These are phyloP conservation scores for Mechanitis mazaeus DNA, from an alignment of 2,888 invertebrate genomes.

Conservation along the genomic window DNA sequence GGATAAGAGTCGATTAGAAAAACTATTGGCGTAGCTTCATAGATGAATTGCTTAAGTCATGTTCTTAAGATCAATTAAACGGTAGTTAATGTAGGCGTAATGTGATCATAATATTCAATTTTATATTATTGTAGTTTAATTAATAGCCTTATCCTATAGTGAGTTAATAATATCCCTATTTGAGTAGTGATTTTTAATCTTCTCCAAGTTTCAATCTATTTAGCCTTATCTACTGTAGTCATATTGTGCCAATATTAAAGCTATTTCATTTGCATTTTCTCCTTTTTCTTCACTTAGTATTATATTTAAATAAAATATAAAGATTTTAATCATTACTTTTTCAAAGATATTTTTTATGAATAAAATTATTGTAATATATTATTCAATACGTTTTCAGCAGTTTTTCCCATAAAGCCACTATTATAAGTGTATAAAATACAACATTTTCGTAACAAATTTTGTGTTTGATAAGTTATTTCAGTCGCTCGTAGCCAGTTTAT, in stretches of 20 bases:
- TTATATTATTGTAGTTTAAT: conserved; percentile 11
- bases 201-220: conserved; percentile 19
- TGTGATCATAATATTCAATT: conserved; percentile 19
- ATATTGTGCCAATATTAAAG: conserved; percentile 59
- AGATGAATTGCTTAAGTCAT: neutral
- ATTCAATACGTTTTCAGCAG: no score
- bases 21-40: neutral
- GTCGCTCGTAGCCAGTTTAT: no score
- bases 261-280: conserved; percentile 20
- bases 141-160: conserved; percentile 15
- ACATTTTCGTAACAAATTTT: no score
- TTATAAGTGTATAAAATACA: no score
- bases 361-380: no score
- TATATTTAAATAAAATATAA: neutral
- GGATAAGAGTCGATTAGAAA: neutral
- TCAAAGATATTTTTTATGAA: neutral
- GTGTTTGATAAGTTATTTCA: no score
- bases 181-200: conserved; percentile 9
- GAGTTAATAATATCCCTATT: conserved; percentile 11
- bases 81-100: conserved; percentile 18
- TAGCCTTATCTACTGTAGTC: conserved; percentile 39
- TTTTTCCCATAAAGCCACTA: no score
- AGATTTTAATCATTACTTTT: conserved; percentile 8
- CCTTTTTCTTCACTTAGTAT: conserved; percentile 17
- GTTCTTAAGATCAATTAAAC: conserved; percentile 6